A percentile compares a stretch with the other conserved stretches of the same genome.
phyloP scores from a whole-genome alignment of 2,113 vertebrate species.

The Pipa parva region DNA sequence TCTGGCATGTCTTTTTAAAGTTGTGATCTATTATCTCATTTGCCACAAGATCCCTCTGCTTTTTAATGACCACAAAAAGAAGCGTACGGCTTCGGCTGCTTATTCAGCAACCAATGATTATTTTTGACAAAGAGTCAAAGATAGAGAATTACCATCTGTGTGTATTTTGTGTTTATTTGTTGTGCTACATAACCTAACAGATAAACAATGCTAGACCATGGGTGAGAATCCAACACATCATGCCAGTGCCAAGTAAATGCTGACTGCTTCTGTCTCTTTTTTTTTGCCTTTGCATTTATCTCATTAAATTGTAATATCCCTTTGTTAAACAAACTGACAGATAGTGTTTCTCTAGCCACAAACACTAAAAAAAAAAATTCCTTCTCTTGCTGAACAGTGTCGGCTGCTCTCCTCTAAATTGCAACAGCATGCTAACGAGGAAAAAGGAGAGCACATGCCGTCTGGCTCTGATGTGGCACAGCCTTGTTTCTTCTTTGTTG shows the following conservation, averaged over 20 bases:
- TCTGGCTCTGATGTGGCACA: neutral
- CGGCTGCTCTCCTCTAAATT: neutral
- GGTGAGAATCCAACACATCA: neutral
- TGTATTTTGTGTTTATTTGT: neutral
- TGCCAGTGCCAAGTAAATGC: neutral
- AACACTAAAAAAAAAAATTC: neutral
- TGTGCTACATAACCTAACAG: neutral
- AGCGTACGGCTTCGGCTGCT: too few species aligned
- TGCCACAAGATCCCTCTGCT: too few species aligned
- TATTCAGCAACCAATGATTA: too few species aligned
- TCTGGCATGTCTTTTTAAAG: too few species aligned
- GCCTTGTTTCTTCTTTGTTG: slow-evolving; percentile 6
- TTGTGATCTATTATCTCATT: too few species aligned
- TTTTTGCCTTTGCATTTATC: too few species aligned
- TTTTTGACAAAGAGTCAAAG: too few species aligned
- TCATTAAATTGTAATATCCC: neutral
- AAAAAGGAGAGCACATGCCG: neutral
- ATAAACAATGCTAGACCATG: neutral
- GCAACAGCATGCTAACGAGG: slow-evolving; percentile 8
- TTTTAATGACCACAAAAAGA: too few species aligned
- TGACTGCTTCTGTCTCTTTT: neutral
- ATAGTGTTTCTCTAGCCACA: neutral
- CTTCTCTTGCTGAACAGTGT: neutral
- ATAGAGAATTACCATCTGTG: neutral
- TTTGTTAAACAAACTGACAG: neutral